Evolutionary conservation across 2,888 invertebrate species (phyloP).

Genomic region (Hyalella azteca): DNA sequence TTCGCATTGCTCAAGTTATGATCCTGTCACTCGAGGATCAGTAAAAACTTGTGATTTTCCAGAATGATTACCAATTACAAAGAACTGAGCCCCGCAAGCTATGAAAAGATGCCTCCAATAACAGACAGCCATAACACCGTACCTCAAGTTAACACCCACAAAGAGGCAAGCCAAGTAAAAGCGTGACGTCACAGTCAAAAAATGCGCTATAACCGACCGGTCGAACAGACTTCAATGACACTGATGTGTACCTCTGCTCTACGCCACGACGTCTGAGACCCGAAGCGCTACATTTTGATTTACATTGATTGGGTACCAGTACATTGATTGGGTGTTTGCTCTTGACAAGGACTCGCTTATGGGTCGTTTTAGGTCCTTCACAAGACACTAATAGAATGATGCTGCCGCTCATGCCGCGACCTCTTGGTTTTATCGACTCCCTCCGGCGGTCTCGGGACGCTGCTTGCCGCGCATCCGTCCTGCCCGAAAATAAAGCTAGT

Average conservation of each 20-base stretch:
- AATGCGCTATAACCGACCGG: neutral
- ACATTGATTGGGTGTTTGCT: slow-evolving; percentile 7
- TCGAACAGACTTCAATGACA: neutral
- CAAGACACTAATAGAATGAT: slow-evolving; percentile 15
- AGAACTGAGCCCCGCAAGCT: too few relatives aligned
- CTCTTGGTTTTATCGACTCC: neutral
- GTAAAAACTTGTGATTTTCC: too few relatives aligned
- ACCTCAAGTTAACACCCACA: too few relatives aligned
- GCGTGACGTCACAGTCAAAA: too few relatives aligned
- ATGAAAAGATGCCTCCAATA: too few relatives aligned
- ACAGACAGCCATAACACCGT: too few relatives aligned
- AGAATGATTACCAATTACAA: too few relatives aligned
- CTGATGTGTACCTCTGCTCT: neutral
- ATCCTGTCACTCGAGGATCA: too few relatives aligned
- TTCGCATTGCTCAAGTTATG: too few relatives aligned
- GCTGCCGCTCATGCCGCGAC: neutral
- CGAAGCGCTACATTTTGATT: neutral
- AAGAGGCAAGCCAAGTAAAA: too few relatives aligned
- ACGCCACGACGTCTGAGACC: neutral
- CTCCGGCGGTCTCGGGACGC: neutral
- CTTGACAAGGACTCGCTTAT: slow-evolving; percentile 13
- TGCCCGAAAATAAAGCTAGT: too few relatives aligned
- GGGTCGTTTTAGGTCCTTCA: neutral
- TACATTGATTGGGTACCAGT: neutral
- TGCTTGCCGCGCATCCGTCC: too few relatives aligned